A percentile compares a stretch with the other conserved stretches of the same genome.
phyloP scores from a whole-genome alignment of 2,113 vertebrate genomes.

The Brachirus orientalis region DNA sequence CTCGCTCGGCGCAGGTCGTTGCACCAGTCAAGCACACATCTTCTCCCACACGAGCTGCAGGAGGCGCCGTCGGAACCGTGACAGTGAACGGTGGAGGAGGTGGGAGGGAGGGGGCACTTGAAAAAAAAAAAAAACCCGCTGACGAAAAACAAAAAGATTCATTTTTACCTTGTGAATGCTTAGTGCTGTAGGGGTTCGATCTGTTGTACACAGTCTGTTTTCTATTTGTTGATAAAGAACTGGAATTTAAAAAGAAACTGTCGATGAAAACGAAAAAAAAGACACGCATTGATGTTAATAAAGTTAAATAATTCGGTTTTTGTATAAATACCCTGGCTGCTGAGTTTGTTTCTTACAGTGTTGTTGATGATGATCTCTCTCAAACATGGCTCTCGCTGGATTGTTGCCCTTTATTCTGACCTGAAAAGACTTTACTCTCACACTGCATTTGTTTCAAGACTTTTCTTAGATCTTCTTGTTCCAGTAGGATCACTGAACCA shows the following conservation, averaged over 20 bases:
- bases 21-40: slow-evolving; percentile 64
- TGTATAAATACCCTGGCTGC: slow-evolving; percentile 81
- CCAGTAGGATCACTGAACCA: too few relatives aligned
- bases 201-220: slow-evolving; percentile 99
- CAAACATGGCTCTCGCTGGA: too few relatives aligned
- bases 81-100: not conserved
- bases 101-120: slow-evolving; percentile 48
- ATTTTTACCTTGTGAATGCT: slow-evolving; percentile 99
- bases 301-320: slow-evolving; percentile 99
- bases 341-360: slow-evolving; percentile 21
- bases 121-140: too few relatives aligned
- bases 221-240: slow-evolving; percentile 98
- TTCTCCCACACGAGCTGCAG: slow-evolving; percentile 46
- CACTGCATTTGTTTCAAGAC: too few relatives aligned
- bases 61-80: slow-evolving; percentile 36
- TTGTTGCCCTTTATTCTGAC: too few relatives aligned
- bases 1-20: slow-evolving; percentile 61
- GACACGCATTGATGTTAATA: slow-evolving; percentile 93
- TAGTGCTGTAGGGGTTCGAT: slow-evolving; percentile 98
- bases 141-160: slow-evolving; percentile 82
- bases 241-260: slow-evolving; percentile 81
- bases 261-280: slow-evolving; percentile 72
- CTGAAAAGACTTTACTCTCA: too few relatives aligned
- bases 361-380: too few relatives aligned
- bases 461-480: too few relatives aligned